Evolutionary conservation across 2,888 invertebrate genomes (phyloP), one percentile per base, ranked within the genome.

Genomic region (Trissolcus japonicus): DNA sequence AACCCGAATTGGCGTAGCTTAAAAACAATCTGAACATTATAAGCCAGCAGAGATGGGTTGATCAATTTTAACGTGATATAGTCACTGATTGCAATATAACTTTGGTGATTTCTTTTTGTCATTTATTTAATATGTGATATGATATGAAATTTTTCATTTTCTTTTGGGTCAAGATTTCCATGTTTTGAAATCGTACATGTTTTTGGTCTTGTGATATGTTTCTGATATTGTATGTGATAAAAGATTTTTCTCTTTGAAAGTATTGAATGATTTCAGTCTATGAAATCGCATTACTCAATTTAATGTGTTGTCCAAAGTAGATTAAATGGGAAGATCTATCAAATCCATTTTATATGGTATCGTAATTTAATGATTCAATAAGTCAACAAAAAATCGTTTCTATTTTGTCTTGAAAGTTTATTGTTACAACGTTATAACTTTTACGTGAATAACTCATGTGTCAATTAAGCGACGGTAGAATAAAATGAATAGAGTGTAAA

Each of bases 401-500:
- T 55, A 56, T 72, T 54, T 6, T 17, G 13, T 35, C 65, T 25
- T 43, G 66, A 19, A 73, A 55, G 29, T 73, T 63, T 65, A 73
- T 60, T 60, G 46, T 55, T 65, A 51, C 61, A 60, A 50, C 53
- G 7, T 55, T 40, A 61, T 54, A 43, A 66, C 51, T 66, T 43
- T 61, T 43, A 54, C 29, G 54, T 41, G 48, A 41, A 74, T 41
- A 54, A 73, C 17, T 16, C 19, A 57, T 55, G 46, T 63, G 72
- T 77, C 76, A 77, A 77, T 77, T 77, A 77, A 48, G 57, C 53
- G 60, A 61, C 17, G 13, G 19, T 60, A 56, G 59, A 65, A 35
- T 56, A 16, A 61, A 59, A 63, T 46, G 54, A 41, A 59, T 65
- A 56, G 54, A 48, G 43, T 73, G 67, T 67, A 69, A 62, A 65